Evolutionary conservation across 2,113 vertebrate genomes (phyloP), one percentile per base, ranked within the genome.

Genomic region (Chionis minor): DNA sequence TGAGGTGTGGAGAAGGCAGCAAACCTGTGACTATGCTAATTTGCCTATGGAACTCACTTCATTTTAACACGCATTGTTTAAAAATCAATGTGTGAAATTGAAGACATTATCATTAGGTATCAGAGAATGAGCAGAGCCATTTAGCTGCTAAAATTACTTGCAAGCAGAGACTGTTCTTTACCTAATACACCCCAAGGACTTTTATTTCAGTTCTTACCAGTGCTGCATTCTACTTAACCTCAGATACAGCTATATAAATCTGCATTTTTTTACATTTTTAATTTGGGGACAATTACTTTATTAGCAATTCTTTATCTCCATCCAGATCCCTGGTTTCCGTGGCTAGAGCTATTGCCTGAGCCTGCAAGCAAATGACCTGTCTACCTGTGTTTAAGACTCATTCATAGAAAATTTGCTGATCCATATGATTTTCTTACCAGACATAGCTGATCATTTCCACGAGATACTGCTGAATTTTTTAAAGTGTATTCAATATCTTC

Each of bases 141-240:
- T 95, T 74, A 86, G 80, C 61, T 91, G 52, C 88, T 92, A 91
- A 92, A 93, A 96, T 96, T 52, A 88, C 72, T 79, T 71, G 63
- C 72, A 81, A 44, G 80, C 65, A 72, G 55, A 81, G 72, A 71
- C 30, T 69, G 24, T 90, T 93, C 90, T 91, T 88, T 70, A 62
- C 44, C 62, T 85, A 95, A 84, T 71, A 86, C 20, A 86, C 72
- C 42, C 45, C 54, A 91, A 94, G 80, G 69, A 86, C 77, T 94
- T 92, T 88, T 81, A 59, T 59, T 89, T 91, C 86, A 79, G 70
- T 87, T 77, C 81, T 82, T 63, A 82, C 30, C 33, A 49, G 22
- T 66, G 45, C 63, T 61, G 58, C 62, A 26, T 87, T 92, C 20
- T 74, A 51, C 45, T 86, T 94, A 80, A 93, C 45, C 63, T 92